These are phyloP conservation scores for Erebia ligea DNA, from an alignment of 2,888 invertebrate genomes.

Conservation along the genomic window DNA sequence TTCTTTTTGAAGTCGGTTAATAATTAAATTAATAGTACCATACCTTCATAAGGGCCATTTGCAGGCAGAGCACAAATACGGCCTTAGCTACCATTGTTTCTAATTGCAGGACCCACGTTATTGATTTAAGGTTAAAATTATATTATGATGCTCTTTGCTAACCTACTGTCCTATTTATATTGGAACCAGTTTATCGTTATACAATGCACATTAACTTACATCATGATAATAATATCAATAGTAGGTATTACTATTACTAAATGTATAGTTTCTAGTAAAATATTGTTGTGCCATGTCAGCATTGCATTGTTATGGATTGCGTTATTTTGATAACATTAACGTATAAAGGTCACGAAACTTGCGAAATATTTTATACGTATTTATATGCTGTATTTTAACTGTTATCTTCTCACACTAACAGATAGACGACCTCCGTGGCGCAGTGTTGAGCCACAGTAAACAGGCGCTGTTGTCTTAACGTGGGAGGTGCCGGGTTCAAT, in stretches of 20 bases:
- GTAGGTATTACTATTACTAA: neutral
- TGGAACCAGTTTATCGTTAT: slow-evolving; percentile 30
- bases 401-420: too few relatives aligned
- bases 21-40: slow-evolving; percentile 20
- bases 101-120: slow-evolving; percentile 8
- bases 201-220: slow-evolving; percentile 32
- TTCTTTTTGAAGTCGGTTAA: neutral
- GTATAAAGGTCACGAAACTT: slow-evolving; percentile 11
- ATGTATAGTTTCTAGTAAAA: slow-evolving; percentile 9
- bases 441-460: too few relatives aligned
- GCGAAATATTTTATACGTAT: neutral
- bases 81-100: slow-evolving; percentile 32
- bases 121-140: slow-evolving; percentile 13
- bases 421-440: too few relatives aligned
- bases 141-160: slow-evolving; percentile 35
- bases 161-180: slow-evolving; percentile 47
- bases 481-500: too few relatives aligned
- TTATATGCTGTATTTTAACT: neutral
- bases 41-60: slow-evolving; percentile 40
- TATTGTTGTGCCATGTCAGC: neutral
- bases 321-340: neutral
- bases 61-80: slow-evolving; percentile 37
- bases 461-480: too few relatives aligned
- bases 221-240: slow-evolving; percentile 17
- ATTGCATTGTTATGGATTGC: neutral